Evolutionary conservation across 1,140 invertebrate species (phyloP).

Genomic region (Eciton burchellii): DNA sequence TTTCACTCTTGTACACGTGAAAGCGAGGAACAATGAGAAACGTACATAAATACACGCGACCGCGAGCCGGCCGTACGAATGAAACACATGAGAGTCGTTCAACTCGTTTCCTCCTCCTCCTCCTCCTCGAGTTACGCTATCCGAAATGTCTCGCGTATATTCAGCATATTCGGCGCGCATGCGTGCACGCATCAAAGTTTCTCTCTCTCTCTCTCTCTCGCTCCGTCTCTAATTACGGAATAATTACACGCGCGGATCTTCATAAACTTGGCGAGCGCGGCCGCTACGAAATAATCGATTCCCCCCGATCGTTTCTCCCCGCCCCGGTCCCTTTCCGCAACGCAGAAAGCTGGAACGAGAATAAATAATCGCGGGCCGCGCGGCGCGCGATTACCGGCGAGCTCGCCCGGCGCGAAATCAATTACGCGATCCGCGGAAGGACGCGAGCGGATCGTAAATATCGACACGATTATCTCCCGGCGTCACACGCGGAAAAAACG

Average conservation of each 20-base stretch:
- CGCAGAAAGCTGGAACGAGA: background rate
- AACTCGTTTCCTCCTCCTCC: background rate
- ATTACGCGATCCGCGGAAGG: slow-evolving; percentile 28
- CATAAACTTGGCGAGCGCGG: background rate
- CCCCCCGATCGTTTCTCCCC: slow-evolving; percentile 5
- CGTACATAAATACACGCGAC: background rate
- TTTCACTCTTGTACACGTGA: slow-evolving; percentile 38
- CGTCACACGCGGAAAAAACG: background rate
- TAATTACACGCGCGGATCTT: background rate
- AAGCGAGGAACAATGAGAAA: slow-evolving; percentile 22
- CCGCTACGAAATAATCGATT: slow-evolving; percentile 13
- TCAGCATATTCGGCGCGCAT: no score
- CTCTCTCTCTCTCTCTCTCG: no score
- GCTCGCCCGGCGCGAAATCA: slow-evolving; percentile 11
- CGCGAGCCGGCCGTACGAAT: background rate
- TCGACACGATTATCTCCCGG: slow-evolving; percentile 24
- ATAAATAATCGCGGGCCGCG: background rate
- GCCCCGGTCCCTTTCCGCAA: background rate
- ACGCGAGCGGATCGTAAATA: slow-evolving; percentile 46
- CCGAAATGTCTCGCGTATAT: slow-evolving; percentile 3
- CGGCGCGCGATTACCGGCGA: background rate
- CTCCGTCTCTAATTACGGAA: background rate
- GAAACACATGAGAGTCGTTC: slow-evolving; percentile 29
- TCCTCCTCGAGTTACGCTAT: background rate
- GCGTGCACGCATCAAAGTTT: background rate